Evolutionary conservation across 2,113 vertebrate genomes (phyloP).

Genomic region (Agapornis roseicollis): DNA sequence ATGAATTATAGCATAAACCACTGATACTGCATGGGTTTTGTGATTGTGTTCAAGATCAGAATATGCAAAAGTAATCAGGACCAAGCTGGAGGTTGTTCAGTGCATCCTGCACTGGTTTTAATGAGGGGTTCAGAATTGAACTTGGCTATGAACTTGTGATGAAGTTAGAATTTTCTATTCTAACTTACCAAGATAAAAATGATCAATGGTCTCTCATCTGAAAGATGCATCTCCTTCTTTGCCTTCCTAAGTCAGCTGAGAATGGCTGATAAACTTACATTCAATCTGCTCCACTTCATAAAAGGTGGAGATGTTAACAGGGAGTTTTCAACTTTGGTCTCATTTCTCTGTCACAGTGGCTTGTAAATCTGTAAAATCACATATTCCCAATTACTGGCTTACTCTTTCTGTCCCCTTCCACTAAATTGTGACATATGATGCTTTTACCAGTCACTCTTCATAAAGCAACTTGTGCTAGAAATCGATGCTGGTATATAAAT

Average conservation of each 20-base stretch:
- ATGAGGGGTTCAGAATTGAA: neutral
- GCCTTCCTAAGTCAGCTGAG: neutral
- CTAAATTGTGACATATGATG: neutral
- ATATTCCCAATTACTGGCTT: neutral
- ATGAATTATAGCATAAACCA: conserved; percentile 30
- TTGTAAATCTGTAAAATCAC: neutral
- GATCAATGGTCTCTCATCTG: neutral
- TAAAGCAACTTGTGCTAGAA: conserved; percentile 6
- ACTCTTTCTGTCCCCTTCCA: neutral
- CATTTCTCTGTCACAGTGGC: neutral
- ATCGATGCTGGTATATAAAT: neutral
- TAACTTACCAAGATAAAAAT: neutral
- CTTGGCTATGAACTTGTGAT: neutral
- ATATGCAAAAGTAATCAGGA: conserved; percentile 28
- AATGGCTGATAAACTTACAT: rapidly evolving
- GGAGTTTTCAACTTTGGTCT: neutral
- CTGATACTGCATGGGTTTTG: conserved; percentile 11
- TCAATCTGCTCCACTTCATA: neutral
- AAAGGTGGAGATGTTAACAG: neutral
- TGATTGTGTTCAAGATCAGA: neutral
- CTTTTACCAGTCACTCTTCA: neutral
- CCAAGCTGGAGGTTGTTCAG: neutral
- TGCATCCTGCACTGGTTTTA: neutral
- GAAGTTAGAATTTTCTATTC: neutral
- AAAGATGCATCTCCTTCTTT: neutral